These are phyloP conservation scores for Platypus cylindrus DNA, from an alignment of 2,888 invertebrate genomes.

Conservation along the genomic window DNA sequence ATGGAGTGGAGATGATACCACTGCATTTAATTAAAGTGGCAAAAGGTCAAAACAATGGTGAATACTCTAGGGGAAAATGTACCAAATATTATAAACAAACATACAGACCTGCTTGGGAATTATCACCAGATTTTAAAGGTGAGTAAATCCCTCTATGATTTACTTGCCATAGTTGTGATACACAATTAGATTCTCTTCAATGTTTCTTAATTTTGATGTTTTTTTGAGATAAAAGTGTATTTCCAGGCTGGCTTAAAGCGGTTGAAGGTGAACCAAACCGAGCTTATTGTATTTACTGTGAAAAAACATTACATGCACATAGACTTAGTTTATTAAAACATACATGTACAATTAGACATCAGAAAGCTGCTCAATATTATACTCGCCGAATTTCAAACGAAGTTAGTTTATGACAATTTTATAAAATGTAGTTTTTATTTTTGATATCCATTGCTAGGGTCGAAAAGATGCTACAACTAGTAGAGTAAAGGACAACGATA, in stretches of 20 bases:
- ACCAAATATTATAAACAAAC: conserved; percentile 41
- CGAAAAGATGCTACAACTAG: too few species aligned
- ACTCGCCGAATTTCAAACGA: too few species aligned
- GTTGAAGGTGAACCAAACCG: conserved; percentile 41
- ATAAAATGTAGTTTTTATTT: not conserved
- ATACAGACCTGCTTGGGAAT: conserved; percentile 46
- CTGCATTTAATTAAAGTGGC: conserved; percentile 20
- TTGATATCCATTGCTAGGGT: too few species aligned
- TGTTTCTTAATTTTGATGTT: not conserved
- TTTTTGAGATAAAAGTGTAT: conserved; percentile 7
- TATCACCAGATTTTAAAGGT: conserved; percentile 47
- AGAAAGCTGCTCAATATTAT: conserved; percentile 37
- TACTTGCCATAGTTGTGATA: not conserved
- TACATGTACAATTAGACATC: conserved; percentile 46
- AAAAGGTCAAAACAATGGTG: too few species aligned
- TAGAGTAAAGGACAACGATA: too few species aligned
- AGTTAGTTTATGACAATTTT: not conserved
- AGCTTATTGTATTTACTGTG: conserved; percentile 45
- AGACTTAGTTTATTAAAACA: conserved; percentile 45
- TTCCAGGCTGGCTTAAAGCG: conserved; percentile 42
- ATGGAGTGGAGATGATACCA: conserved; percentile 20
- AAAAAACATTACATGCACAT: conserved; percentile 46
- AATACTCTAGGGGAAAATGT: conserved; percentile 10
- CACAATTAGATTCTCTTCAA: conserved; percentile 1
- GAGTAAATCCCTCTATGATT: not conserved